A percentile compares a stretch with the other conserved stretches of the same genome.
phyloP scores from a whole-genome alignment of 2,797 vertebrate genomes.

The Darevskia nairensis region DNA sequence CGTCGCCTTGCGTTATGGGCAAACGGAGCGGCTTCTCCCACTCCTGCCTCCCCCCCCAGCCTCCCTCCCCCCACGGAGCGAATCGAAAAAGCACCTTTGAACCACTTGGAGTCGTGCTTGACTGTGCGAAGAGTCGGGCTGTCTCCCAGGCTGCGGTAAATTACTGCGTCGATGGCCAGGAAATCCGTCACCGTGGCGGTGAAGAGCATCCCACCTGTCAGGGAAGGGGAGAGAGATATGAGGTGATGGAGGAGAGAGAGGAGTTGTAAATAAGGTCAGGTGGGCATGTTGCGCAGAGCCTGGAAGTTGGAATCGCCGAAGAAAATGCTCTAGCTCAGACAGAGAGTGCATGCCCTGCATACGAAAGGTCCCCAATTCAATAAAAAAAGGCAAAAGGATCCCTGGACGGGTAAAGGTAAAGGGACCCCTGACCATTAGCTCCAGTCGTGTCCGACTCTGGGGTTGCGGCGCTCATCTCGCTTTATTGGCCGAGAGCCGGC shows the following conservation, averaged over 20 bases:
- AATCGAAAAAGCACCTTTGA: slow-evolving; percentile 84
- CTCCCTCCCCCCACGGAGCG: too few species aligned
- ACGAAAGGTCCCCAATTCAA: too few species aligned
- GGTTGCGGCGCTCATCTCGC: too few species aligned
- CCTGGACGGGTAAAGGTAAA: too few species aligned
- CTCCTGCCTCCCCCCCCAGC: too few species aligned
- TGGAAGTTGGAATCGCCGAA: background rate
- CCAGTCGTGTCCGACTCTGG: too few species aligned
- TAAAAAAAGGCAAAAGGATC: too few species aligned
- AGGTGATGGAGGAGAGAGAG: background rate
- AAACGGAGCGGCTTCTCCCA: background rate
- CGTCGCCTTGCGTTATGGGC: background rate
- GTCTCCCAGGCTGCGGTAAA: slow-evolving; percentile 95
- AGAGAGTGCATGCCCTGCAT: too few species aligned
- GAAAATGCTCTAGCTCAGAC: too few species aligned
- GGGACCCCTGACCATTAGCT: too few species aligned
- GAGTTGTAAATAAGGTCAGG: background rate
- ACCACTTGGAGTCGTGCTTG: slow-evolving; percentile 98
- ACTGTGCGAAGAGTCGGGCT: slow-evolving; percentile 91
- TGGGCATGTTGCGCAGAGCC: background rate
- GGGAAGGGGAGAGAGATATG: background rate
- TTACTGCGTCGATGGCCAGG: slow-evolving; percentile 95
- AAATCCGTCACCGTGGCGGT: slow-evolving; percentile 97
- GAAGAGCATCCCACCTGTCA: slow-evolving; percentile 92
- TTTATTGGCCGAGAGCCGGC: too few species aligned